Conservation (phyloP, 1,140 invertebrate species). For the Atopsyche davidsoni region DNA sequence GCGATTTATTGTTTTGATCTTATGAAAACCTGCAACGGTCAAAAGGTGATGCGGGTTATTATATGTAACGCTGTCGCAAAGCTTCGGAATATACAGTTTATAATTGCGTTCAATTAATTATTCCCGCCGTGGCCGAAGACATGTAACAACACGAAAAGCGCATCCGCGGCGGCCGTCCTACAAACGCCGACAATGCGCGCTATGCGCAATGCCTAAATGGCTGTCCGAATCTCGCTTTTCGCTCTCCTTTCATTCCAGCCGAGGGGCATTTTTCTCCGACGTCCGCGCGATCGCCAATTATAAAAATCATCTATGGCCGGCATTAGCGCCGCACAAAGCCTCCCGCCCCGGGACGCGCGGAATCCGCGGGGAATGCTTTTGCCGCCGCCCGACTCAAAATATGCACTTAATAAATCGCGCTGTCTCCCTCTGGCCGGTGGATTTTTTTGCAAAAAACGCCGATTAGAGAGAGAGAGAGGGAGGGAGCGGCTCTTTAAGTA, state of each 20-base stretch:
- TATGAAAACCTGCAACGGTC: too few species aligned
- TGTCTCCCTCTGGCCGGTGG: constrained; percentile 5
- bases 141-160: too few species aligned
- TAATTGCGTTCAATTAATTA: too few species aligned
- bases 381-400: constrained; percentile 7
- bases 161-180: too few species aligned
- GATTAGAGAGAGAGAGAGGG: constrained; percentile 1
- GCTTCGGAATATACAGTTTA: too few species aligned
- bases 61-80: too few species aligned
- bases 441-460: neutral
- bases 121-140: too few species aligned
- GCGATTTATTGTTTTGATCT: too few species aligned
- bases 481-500: neutral
- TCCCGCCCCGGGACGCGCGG: constrained; percentile 2
- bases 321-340: constrained; percentile 20
- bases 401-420: neutral
- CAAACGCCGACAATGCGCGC: too few species aligned
- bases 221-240: neutral
- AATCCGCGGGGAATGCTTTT: constrained; percentile 21
- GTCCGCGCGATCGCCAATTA: constrained; percentile 5
- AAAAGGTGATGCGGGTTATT: too few species aligned
- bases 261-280: neutral
- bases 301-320: constrained; percentile 6
- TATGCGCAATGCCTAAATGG: neutral
- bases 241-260: neutral